Conservation (phyloP, 2,113 vertebrate species). For the Pluvialis apricaria region DNA sequence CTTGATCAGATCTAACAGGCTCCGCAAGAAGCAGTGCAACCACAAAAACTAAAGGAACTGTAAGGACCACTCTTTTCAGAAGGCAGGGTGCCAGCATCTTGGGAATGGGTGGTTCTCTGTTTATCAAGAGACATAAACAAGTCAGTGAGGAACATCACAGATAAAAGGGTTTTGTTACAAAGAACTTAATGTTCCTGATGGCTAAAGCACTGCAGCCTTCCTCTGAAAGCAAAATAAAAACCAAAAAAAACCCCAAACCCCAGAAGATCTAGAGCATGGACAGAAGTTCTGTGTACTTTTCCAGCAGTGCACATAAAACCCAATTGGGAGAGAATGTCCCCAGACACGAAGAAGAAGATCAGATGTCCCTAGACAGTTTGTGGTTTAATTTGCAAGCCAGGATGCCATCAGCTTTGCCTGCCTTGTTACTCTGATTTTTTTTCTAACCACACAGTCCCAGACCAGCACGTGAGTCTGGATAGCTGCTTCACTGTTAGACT, state of each 20-base stretch:
- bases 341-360: not conserved
- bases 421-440: not conserved
- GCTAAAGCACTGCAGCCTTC: not conserved
- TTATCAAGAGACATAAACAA: not conserved
- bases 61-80: conserved; percentile 21
- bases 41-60: conserved; percentile 68
- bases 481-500: not conserved
- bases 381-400: not conserved
- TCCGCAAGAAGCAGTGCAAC: conserved; percentile 67
- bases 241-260: too few species aligned
- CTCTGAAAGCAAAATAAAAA: not conserved
- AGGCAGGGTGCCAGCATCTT: conserved; percentile 48
- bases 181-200: not conserved
- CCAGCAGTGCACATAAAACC: not conserved
- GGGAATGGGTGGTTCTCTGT: not conserved
- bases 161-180: not conserved
- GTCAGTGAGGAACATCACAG: not conserved
- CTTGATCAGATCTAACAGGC: conserved; percentile 72
- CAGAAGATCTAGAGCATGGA: not conserved
- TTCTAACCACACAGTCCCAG: not conserved
- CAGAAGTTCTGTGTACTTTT: not conserved
- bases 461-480: not conserved
- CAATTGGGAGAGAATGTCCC: not conserved
- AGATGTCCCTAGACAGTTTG: not conserved
- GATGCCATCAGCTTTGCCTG: not conserved